Conservation (phyloP, 1,140 invertebrate genomes). For the Drosophila pseudoobscura region DNA sequence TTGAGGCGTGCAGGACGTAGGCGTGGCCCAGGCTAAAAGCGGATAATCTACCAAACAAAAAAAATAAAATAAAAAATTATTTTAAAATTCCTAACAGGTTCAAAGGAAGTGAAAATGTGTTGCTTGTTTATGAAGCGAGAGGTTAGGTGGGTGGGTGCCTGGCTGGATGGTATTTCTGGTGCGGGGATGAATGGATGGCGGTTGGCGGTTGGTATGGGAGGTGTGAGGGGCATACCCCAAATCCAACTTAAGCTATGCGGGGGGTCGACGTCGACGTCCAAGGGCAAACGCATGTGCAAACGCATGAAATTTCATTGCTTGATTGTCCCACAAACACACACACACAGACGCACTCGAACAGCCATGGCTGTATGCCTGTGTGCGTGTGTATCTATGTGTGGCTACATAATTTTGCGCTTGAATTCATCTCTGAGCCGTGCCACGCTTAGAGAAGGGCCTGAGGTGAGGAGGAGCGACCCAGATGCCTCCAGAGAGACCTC, state of each 20-base stretch:
- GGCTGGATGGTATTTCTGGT: background rate
- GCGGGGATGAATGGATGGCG: background rate
- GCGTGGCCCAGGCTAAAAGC: slow-evolving; percentile 65
- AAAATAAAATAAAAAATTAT: slow-evolving; percentile 18
- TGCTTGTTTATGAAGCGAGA: slow-evolving; percentile 69
- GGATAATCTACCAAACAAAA: slow-evolving; percentile 71
- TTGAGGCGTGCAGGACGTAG: slow-evolving; percentile 47
- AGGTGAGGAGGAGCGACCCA: slow-evolving; percentile 15
- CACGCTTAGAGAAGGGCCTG: slow-evolving; percentile 52
- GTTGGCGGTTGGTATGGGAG: too few species aligned
- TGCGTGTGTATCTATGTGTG: slow-evolving; percentile 50
- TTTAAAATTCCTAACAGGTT: slow-evolving; percentile 80
- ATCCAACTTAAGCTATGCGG: slow-evolving; percentile 15
- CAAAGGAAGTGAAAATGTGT: slow-evolving; percentile 81
- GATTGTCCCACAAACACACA: slow-evolving; percentile 72
- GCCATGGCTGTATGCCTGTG: slow-evolving; percentile 11
- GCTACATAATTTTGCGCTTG: slow-evolving; percentile 81
- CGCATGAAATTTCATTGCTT: slow-evolving; percentile 82
- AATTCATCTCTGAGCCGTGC: slow-evolving; percentile 74
- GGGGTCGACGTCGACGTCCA: slow-evolving; percentile 23
- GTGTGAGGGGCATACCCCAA: background rate
- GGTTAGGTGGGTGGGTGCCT: background rate
- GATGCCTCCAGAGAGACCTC: slow-evolving; percentile 18
- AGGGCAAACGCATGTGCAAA: slow-evolving; percentile 74
- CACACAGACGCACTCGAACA: slow-evolving; percentile 1